Evolutionary conservation across 2,888 invertebrate genomes (phyloP).

Genomic region (Eurois occulta): DNA sequence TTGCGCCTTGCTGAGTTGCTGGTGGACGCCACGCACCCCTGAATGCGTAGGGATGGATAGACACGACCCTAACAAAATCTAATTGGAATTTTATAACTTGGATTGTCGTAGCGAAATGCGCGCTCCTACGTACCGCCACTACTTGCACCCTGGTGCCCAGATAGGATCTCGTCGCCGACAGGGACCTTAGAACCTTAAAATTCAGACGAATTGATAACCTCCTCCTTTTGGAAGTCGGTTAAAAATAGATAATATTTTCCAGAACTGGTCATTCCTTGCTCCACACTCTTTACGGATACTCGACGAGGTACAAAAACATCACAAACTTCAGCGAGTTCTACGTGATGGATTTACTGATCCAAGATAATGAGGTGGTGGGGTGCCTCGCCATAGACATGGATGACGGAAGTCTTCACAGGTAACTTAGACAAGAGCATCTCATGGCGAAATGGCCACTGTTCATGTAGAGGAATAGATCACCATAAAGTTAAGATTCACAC

Average conservation of each 20-base stretch:
- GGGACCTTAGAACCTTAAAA: neutral
- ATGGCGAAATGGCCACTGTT: neutral
- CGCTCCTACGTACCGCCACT: too few relatives aligned
- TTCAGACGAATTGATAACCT: too few relatives aligned
- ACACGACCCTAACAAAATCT: too few relatives aligned
- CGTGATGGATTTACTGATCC: slow-evolving; percentile 97
- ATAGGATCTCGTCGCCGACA: too few relatives aligned
- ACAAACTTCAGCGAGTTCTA: slow-evolving; percentile 99
- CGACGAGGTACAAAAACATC: slow-evolving; percentile 97
- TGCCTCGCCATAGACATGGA: slow-evolving; percentile 98
- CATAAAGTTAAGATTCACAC: neutral
- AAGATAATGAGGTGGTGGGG: slow-evolving; percentile 96
- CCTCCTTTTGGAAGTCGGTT: too few relatives aligned
- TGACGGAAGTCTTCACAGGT: slow-evolving; percentile 98
- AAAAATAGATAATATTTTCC: slow-evolving; percentile 51
- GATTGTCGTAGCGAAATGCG: too few relatives aligned
- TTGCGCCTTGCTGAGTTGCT: too few relatives aligned
- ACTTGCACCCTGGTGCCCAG: too few relatives aligned
- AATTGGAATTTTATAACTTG: too few relatives aligned
- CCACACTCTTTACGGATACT: slow-evolving; percentile 99
- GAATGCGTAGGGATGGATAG: too few relatives aligned
- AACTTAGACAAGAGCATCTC: neutral
- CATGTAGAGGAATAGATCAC: neutral
- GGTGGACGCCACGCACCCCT: too few relatives aligned
- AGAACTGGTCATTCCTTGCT: slow-evolving; percentile 99